phyloP scores from a whole-genome alignment of 2,113 vertebrate species.

The Sus scrofa region DNA sequence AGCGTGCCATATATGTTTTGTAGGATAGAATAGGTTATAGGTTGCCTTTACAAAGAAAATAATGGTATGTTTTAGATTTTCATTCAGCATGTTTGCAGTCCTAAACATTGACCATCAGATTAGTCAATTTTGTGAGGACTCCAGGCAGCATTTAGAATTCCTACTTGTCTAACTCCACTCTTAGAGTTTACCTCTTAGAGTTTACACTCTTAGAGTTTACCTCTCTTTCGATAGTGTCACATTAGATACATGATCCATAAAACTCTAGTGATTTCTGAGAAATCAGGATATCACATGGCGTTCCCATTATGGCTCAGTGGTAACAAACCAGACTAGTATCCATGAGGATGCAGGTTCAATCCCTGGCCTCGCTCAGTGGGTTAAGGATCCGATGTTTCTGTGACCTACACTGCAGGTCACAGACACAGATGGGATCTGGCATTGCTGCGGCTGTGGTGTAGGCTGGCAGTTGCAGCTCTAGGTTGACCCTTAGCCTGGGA shows the following conservation, averaged over 20 bases:
- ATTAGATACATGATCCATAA: not conserved
- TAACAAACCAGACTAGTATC: too few species aligned
- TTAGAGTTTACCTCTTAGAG: not conserved
- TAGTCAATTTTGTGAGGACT: not conserved
- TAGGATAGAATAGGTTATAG: not conserved
- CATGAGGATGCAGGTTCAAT: too few species aligned
- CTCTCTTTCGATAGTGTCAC: not conserved
- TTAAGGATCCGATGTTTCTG: too few species aligned
- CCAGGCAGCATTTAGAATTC: not conserved
- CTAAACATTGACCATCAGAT: not conserved
- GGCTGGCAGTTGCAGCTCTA: too few species aligned
- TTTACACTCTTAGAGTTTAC: not conserved
- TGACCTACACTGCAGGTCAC: too few species aligned
- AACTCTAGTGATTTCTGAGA: not conserved
- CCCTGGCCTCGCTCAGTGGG: too few species aligned
- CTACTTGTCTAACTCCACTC: not conserved
- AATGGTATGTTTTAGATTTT: not conserved
- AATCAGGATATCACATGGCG: not conserved
- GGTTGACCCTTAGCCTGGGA: too few species aligned
- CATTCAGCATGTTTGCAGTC: not conserved
- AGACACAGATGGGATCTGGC: too few species aligned
- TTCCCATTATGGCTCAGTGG: too few species aligned
- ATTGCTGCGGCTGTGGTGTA: too few species aligned
- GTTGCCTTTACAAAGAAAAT: not conserved
- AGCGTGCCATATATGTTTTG: not conserved